These are phyloP conservation scores for Nyctibius bracteatus DNA, from an alignment of 2,113 vertebrate species.

Conservation along the genomic window DNA sequence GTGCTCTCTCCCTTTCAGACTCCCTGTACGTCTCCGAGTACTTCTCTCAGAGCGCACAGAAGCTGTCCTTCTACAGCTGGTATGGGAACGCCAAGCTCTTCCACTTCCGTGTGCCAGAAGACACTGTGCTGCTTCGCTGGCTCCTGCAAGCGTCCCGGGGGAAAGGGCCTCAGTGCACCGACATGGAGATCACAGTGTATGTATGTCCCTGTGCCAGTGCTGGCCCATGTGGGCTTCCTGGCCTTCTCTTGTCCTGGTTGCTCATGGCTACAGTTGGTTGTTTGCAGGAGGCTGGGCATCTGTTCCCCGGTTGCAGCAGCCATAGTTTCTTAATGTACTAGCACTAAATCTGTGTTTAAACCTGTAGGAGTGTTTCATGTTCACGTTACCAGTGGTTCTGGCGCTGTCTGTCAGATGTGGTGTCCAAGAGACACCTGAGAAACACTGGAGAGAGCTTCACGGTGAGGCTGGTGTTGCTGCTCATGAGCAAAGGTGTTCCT, in stretches of 20 bases:
- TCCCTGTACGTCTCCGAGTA: constrained; percentile 81
- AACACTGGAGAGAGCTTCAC: not conserved
- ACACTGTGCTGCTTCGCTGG: constrained; percentile 84
- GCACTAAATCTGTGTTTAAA: not conserved
- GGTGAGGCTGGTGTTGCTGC: not conserved
- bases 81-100: constrained; percentile 88
- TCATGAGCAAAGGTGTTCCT: not conserved
- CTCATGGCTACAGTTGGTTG: not conserved
- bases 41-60: constrained; percentile 87
- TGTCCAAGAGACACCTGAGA: not conserved
- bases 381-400: not conserved
- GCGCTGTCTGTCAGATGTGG: not conserved
- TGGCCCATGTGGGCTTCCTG: not conserved
- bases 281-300: not conserved
- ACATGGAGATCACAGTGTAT: constrained; percentile 84
- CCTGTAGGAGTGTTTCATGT: not conserved
- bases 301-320: not conserved
- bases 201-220: constrained; percentile 3
- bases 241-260: not conserved
- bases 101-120: constrained; percentile 87
- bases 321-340: not conserved
- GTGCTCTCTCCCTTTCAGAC: constrained; percentile 41
- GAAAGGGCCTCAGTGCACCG: constrained; percentile 74
- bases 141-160: constrained; percentile 79
- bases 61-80: constrained; percentile 88